Percentiles rank a stretch among this genome's conserved stretches.
Conservation (phyloP, 1,140 invertebrate genomes). For the Kradibia gibbosae region DNA sequence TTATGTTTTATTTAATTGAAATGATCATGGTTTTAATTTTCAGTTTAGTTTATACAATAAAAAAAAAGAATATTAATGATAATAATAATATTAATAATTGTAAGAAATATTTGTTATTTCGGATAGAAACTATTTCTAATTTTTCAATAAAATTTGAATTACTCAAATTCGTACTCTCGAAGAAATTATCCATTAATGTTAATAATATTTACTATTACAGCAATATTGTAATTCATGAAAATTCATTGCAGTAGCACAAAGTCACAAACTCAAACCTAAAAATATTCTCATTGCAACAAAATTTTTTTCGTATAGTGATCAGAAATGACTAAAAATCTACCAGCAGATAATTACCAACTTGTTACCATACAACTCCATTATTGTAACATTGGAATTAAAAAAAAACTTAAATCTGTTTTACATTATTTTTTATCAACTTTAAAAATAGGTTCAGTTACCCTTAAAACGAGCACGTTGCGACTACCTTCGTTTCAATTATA, state of each 20-base stretch:
- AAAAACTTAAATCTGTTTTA: slow-evolving; percentile 6
- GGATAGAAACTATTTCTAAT: too few relatives aligned
- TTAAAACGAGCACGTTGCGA: not conserved
- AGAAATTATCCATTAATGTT: too few relatives aligned
- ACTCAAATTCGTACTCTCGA: too few relatives aligned
- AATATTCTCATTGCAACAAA: not conserved
- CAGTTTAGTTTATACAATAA: too few relatives aligned
- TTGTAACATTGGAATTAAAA: not conserved
- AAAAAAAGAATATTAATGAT: too few relatives aligned
- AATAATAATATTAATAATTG: too few relatives aligned
- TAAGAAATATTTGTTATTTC: too few relatives aligned
- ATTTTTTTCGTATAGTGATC: not conserved
- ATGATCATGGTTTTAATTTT: too few relatives aligned
- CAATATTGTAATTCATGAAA: not conserved
- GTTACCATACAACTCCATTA: not conserved
- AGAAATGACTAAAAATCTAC: not conserved
- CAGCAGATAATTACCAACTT: not conserved
- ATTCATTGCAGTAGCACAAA: not conserved
- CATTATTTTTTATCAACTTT: slow-evolving; percentile 18
- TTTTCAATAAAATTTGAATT: too few relatives aligned
- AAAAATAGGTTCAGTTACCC: not conserved
- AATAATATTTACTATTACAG: not conserved
- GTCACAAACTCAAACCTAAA: not conserved
- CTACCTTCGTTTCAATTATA: not conserved
- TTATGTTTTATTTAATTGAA: too few relatives aligned